Evolutionary conservation across 2,113 vertebrate genomes (phyloP).

Genomic region (Sebastes schlegelii): DNA sequence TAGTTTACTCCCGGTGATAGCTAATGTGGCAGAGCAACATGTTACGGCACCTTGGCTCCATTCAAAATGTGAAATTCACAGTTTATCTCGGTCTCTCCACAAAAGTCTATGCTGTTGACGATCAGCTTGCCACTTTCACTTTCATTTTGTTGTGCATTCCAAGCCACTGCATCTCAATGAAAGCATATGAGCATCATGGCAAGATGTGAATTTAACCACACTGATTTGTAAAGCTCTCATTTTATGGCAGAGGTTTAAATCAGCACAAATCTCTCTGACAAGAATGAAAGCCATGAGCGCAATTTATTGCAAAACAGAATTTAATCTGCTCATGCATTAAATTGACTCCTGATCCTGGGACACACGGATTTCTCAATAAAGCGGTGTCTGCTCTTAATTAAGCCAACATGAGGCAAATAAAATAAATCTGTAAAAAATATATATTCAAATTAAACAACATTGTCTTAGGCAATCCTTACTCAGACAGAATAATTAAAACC

Average conservation of each 20-base stretch:
- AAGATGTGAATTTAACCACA: constrained; percentile 27
- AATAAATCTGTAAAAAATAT: constrained; percentile 48
- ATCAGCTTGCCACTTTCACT: neutral
- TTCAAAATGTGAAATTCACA: neutral
- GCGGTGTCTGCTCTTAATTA: constrained; percentile 62
- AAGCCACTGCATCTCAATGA: neutral
- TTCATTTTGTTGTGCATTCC: neutral
- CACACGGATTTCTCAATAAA: constrained; percentile 64
- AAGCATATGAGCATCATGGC: constrained; percentile 18
- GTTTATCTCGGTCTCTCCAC: neutral
- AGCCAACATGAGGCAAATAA: constrained; percentile 50
- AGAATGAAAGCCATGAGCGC: constrained; percentile 66
- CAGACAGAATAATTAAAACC: constrained; percentile 64
- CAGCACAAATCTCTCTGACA: constrained; percentile 70
- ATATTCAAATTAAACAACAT: constrained; percentile 39
- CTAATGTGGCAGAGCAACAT: neutral
- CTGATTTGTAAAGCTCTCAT: constrained; percentile 28
- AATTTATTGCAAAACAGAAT: constrained; percentile 76
- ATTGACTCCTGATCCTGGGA: constrained; percentile 69
- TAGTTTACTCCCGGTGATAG: neutral
- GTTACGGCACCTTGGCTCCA: neutral
- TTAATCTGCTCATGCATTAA: constrained; percentile 75
- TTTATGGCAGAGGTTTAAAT: constrained; percentile 61
- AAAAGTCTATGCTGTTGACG: constrained; percentile 6
- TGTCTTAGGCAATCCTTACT: constrained; percentile 43